Conservation (phyloP, 2,113 vertebrate species). For the Crotophaga sulcirostris region DNA sequence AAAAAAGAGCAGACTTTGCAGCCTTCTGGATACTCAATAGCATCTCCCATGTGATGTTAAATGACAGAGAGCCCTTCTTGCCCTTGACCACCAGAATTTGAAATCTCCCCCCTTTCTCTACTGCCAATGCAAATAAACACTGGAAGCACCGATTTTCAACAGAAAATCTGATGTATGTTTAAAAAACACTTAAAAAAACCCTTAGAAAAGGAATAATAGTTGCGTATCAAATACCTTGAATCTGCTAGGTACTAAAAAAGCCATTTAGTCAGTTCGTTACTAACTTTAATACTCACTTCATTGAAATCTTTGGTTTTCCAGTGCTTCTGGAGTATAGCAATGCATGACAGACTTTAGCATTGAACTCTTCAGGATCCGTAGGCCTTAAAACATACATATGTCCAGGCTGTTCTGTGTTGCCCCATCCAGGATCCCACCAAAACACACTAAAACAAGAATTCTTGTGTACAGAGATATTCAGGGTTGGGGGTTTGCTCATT, state of each 20-base stretch:
- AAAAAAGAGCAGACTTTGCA: not conserved
- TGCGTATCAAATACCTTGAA: not conserved
- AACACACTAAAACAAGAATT: not conserved
- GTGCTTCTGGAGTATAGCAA: not conserved
- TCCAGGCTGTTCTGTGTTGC: not conserved
- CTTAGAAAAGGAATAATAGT: not conserved
- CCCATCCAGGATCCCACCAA: not conserved
- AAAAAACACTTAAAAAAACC: accelerated
- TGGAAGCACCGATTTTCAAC: not conserved
- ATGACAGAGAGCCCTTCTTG: not conserved
- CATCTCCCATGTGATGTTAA: not conserved
- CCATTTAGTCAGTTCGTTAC: not conserved
- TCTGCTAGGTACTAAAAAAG: not conserved
- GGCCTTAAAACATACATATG: not conserved
- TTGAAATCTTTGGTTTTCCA: not conserved
- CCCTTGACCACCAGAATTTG: not conserved
- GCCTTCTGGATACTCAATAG: not conserved
- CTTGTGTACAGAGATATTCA: not conserved
- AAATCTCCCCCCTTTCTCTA: not conserved
- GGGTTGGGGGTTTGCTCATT: not conserved
- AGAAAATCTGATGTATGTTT: not conserved
- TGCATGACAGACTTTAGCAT: not conserved
- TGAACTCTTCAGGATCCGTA: not conserved
- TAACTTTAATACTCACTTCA: not conserved
- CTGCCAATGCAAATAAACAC: not conserved